Evolutionary conservation across 2,113 vertebrate genomes (phyloP), one percentile per base, ranked within the genome.

Genomic region (Cochlearius cochlearius): DNA sequence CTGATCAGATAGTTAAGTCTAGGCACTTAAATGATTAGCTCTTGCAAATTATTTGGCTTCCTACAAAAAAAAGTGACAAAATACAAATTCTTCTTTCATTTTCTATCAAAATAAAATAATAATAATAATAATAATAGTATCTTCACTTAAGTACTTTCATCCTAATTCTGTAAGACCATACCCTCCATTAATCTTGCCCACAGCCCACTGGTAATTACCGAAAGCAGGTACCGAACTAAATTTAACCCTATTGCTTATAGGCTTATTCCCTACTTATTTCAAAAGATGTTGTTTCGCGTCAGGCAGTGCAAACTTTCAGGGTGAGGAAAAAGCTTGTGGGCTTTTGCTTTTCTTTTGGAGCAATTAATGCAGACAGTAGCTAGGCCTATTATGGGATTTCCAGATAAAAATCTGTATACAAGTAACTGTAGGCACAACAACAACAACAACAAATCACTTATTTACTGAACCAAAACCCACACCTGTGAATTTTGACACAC

Each of bases 221-320:
- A 87, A 73, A 92, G 34, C 30, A 22, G 19, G 17, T 43, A 25
- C 32, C 29, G 25, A 59, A 43, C 38, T 63, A 16, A n/a, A 66
- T 23, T 20, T 47, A 43, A 64, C 21, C 16, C 43, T 49, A 7
- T 15, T 58, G 30, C 27, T 64, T 74, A 15, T 17, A 30, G 38
- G 27, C 19, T 45, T 49, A 50, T 67, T 38, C 25, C 25, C 27
- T 10, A 17, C 25, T 32, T 52, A 23, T 52, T 58, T 64, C 13
- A 59, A n/a, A 59, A 39, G 43, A 12, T 1, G 8, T 32, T 30
- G 27, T 15, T 43, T 36, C 0, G 0, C 4, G 1, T 20, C 64
- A 27, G 25, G 58, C 29, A 41, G 56, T 0, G 1, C n/a, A 26
- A 52, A 22, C 15, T 81, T 49, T 17, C 55, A 27, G n/a, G 83